Base-by-base conservation (phyloP, 2,888 invertebrate species). In the Tyria jacobaeae region DNA sequence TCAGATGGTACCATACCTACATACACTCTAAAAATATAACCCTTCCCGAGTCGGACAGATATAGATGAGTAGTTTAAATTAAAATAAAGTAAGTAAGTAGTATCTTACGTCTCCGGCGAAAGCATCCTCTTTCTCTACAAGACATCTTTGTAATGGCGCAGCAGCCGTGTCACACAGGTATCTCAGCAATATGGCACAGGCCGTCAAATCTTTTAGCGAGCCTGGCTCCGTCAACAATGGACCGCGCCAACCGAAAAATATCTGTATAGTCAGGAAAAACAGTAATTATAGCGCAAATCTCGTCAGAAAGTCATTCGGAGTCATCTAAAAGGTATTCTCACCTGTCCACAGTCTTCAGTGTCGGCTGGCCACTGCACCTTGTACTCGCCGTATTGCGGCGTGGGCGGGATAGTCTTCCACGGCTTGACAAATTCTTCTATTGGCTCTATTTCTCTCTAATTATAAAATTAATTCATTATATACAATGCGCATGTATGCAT, bases 81-180 rank as follows among this genome's bases (percentile, higher is more conserved):
- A n/a, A n/a, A n/a, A n/a, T 21, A 41, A 10, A 27, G 10, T 44
- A 44, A 12, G 21, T 44, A 44, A 12, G 3, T 5, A 3, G n/a
- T 21, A 31, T 39, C 94, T 90, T 84, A 97, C 97, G 82, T 96
- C 95, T 80, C 97, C 97, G 25, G 97, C 97, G 73, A 95, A 95
- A 0, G 98, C 97, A 81, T 98, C 97, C 53, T 96, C 96, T 57
- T 95, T 95, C 90, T 98, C 98, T 1, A 98, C 97, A 87, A 98
- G 97, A 80, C 96, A 96, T 76, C 96, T 95, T 81, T 97, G 97
- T 57, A 99, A 91, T 14, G 98, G 98, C 68, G 98, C 96, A 17
- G 97, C 96, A 10, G 98, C 96, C n/a, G 97, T 97, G 78, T 98
- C 97, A 14, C 97, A 97, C 60, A 99, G 89, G 88, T 98, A 98